These are phyloP conservation scores for Pollachius pollachius DNA, from an alignment of 2,113 vertebrate genomes.

Conservation along the genomic window DNA sequence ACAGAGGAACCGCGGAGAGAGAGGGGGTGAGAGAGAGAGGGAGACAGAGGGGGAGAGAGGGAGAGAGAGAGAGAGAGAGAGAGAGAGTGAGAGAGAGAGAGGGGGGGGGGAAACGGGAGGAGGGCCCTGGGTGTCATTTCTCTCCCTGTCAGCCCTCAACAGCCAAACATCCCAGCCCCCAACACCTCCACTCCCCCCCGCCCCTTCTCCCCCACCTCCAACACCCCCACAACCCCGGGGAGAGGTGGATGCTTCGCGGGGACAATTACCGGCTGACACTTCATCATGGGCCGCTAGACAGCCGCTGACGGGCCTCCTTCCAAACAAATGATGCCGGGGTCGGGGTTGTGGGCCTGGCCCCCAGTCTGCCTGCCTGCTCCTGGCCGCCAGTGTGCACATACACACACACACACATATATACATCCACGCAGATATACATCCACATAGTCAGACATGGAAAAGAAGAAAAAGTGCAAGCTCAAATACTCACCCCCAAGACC, in stretches of 20 bases:
- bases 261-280: slow-evolving; percentile 76
- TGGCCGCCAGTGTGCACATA: slow-evolving; percentile 17
- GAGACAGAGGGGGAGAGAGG: slow-evolving; percentile 25
- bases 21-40: neutral
- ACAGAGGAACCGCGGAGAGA: neutral
- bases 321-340: slow-evolving; percentile 78
- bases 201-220: slow-evolving; percentile 38
- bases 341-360: slow-evolving; percentile 72
- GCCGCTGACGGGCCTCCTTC: slow-evolving; percentile 74
- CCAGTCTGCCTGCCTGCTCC: slow-evolving; percentile 52
- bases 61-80: slow-evolving; percentile 17
- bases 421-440: too few relatives aligned
- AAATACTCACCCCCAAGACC: too few relatives aligned
- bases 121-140: slow-evolving; percentile 65
- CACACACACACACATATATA: too few relatives aligned
- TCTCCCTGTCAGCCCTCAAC: slow-evolving; percentile 64
- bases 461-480: too few relatives aligned
- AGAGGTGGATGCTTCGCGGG: slow-evolving; percentile 73
- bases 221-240: slow-evolving; percentile 36
- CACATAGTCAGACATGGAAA: too few relatives aligned
- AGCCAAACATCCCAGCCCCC: too few relatives aligned
- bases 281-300: slow-evolving; percentile 73
- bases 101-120: slow-evolving; percentile 40
- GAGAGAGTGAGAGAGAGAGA: neutral
- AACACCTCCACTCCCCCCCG: slow-evolving; percentile 2